Percentiles rank a stretch among this genome's conserved stretches.
Conservation (phyloP, 2,888 invertebrate genomes). For the Ptychoptera contaminata region DNA sequence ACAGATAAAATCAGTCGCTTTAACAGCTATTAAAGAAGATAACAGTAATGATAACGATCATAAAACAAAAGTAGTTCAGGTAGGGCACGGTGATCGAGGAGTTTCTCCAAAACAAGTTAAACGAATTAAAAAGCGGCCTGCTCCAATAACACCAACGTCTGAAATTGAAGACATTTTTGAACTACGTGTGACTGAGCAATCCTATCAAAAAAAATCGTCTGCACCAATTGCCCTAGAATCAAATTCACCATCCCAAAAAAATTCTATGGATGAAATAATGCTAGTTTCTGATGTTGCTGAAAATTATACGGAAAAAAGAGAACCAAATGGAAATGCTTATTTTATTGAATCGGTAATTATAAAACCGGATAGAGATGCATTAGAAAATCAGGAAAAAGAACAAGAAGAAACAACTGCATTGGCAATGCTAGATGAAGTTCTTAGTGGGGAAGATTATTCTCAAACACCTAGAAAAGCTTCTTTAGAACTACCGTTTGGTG, state of each 20-base stretch:
- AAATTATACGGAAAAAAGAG: constrained; percentile 19
- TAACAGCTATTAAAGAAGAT: background rate
- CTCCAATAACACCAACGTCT: background rate
- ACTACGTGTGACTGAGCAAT: background rate
- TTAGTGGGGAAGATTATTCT: constrained; percentile 19
- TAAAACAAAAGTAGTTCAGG: background rate
- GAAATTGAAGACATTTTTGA: background rate
- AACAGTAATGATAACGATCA: background rate
- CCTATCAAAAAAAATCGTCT: background rate
- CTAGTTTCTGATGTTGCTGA: constrained; percentile 20
- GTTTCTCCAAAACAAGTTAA: background rate
- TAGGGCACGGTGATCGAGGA: constrained; percentile 1
- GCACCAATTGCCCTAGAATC: background rate
- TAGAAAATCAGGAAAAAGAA: constrained; percentile 6
- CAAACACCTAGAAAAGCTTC: no score
- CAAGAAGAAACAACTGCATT: constrained; percentile 23
- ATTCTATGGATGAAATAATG: constrained; percentile 20
- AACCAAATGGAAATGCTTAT: constrained; percentile 23
- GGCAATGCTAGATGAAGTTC: constrained; percentile 24
- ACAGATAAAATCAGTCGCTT: background rate
- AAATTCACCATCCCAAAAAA: constrained; percentile 7
- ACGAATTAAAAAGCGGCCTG: background rate
- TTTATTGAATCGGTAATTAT: constrained; percentile 17
- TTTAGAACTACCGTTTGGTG: constrained; percentile 18
- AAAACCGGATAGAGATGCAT: constrained; percentile 14